Base-by-base conservation (phyloP, 2,113 vertebrate species). In the Megaceryle torquata region DNA sequence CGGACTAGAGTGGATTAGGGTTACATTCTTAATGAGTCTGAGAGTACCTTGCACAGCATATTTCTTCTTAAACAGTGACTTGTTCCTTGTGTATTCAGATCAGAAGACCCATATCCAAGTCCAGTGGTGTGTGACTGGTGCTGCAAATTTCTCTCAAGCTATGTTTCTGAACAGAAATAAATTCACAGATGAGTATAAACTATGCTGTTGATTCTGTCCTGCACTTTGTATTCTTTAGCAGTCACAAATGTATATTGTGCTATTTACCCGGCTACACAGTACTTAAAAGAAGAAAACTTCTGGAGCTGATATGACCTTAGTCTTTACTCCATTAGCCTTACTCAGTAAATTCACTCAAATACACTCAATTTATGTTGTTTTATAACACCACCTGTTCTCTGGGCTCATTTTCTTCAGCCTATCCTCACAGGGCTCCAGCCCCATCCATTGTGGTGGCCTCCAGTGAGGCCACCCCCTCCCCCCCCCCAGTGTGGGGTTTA, bases 241-340 rank as follows among this genome's bases (percentile, higher is more conserved):
- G 19, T 75, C 53, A 77, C 25, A 77, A 74, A 76, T 28, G 4
- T 44, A 31, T 51, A 64, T 39, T 53, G 35, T 78, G 9, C 39
- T 80, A 13, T 60, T 69, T 74, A 26, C 18, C 37, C 18, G 17
- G 10, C 25, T 82, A n/a, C 13, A 6, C 35, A 24, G 12, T 59
- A 48, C 22, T 50, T 82, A 18, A 77, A 86, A 86, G 41, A 37
- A 37, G 31, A 69, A 68, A 80, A 41, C 9, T 60, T 76, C 22
- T 70, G 15, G 21, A 91, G 19, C 25, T 1, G 0, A 16, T 65
- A 37, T 0, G 3, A 44, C 6, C 25, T 74, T 20, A 26, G 2
- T 82, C 37, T 81, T 88, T 44, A 29, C 41, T 93, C 46, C 3
- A 2, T 44, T 80, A 51, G 21, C 21, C 21, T 87, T 80, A 69